phyloP scores from a whole-genome alignment of 2,113 vertebrate genomes.

The Cyprinodon variegatus region DNA sequence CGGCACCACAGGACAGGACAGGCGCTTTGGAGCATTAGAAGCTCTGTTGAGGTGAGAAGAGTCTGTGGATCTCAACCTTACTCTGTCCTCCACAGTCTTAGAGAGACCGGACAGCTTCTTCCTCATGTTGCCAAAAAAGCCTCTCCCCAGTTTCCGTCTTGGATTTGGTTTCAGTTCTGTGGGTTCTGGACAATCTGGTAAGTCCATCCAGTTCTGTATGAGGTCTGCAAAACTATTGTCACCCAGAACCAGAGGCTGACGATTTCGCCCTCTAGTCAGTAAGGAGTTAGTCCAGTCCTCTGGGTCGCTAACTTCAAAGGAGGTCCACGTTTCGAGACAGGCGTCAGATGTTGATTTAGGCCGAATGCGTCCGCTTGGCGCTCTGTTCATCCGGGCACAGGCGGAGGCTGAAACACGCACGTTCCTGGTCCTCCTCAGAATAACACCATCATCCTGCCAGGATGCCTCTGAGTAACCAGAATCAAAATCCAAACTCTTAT shows the following conservation, averaged over 20 bases:
- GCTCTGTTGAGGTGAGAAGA: slow-evolving; percentile 59
- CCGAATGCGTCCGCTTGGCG: slow-evolving; percentile 71
- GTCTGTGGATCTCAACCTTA: slow-evolving; percentile 69
- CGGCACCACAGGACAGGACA: slow-evolving; percentile 88
- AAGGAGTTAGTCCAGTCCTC: slow-evolving; percentile 92
- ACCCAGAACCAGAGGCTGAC: slow-evolving; percentile 91
- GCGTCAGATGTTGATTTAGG: slow-evolving; percentile 90
- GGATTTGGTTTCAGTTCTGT: slow-evolving; percentile 56
- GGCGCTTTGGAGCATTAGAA: slow-evolving; percentile 81
- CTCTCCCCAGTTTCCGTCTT: slow-evolving; percentile 80
- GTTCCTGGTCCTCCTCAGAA: slow-evolving; percentile 77
- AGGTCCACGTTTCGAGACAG: slow-evolving; percentile 92
- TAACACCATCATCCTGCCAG: slow-evolving; percentile 86
- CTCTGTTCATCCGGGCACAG: slow-evolving; percentile 69
- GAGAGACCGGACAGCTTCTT: slow-evolving; percentile 87
- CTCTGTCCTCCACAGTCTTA: slow-evolving; percentile 74
- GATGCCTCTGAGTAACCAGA: slow-evolving; percentile 94
- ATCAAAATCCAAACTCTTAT: slow-evolving; percentile 90
- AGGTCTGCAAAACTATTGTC: slow-evolving; percentile 97
- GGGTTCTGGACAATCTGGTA: slow-evolving; percentile 87
- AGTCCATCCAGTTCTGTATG: slow-evolving; percentile 96
- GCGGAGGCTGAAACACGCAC: slow-evolving; percentile 81
- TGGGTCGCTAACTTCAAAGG: slow-evolving; percentile 80
- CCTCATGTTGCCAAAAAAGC: slow-evolving; percentile 90
- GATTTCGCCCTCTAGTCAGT: slow-evolving; percentile 90